Base-by-base conservation (phyloP, 2,888 invertebrate species). In the Laspeyria flexula region DNA sequence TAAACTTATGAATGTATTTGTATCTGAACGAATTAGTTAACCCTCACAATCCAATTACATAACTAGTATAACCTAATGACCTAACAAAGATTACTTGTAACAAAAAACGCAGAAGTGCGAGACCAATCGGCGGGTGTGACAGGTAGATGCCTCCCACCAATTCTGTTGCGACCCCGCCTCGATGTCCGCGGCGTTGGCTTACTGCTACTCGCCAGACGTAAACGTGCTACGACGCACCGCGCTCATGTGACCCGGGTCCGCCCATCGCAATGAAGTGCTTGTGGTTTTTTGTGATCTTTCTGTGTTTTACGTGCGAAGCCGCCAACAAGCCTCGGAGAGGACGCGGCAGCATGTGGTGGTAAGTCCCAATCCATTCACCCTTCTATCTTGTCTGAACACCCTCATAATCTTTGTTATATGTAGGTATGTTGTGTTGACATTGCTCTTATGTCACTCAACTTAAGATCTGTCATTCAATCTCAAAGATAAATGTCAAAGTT, bases 271-370 rank as follows among this genome's bases (percentile, higher is more conserved):
- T 90, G 93, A 88, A 90, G 90, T 92, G 92, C 81, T 76, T 89
- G 90, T 92, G 94, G 79, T 88, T 93, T 78, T 86, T 90, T 80
- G 91, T 90, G 86, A 85, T 93, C 77, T 84, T 93, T 83, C 73
- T 92, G 89, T 90, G 90, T 85, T 88, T 86, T 83, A 75, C 90
- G 81, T 86, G 88, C 81, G 86, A 88, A 52, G 81, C 90, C 83
- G 85, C 87, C 70, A 94, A 93, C 80, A 95, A 95, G 80, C 93
- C 94, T 71, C 95, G 96, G 82, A 93, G 96, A 81, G 97, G 97
- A 78, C 94, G 96, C 79, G 97, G 97, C 84, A 96, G 97, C 75
- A 97, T 96, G 96, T 97, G 97, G 97, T 97, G 97, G 97, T 97
- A 92, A 94, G 97, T 94, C 69, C 21, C 7, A 25, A 3, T 25